Evolutionary conservation across 2,888 invertebrate species (phyloP).

Genomic region (Buathra laborator): DNA sequence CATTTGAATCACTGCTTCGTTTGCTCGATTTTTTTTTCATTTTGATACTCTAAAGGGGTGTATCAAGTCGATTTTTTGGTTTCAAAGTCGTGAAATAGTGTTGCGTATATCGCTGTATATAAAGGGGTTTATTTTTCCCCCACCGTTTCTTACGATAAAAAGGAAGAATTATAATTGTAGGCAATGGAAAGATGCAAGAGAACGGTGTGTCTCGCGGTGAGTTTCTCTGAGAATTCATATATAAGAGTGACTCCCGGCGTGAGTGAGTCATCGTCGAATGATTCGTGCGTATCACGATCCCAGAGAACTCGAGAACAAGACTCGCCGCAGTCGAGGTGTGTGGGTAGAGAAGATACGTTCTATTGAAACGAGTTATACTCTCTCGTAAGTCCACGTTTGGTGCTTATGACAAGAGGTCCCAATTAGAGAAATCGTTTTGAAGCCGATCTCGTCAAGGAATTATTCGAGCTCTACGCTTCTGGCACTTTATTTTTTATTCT

Average conservation of each 20-base stretch:
- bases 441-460: conserved; percentile 34
- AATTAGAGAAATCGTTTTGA: conserved; percentile 60
- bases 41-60: no score
- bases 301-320: neutral
- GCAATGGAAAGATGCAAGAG: neutral
- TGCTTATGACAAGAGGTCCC: conserved; percentile 66
- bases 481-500: neutral
- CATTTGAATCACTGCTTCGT: no score
- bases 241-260: neutral
- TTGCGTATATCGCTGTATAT: no score
- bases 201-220: neutral
- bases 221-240: conserved; percentile 8
- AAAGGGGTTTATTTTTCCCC: no score
- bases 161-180: no score
- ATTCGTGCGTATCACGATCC: conserved; percentile 13
- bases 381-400: conserved; percentile 36
- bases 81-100: no score
- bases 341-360: conserved; percentile 31
- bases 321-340: conserved; percentile 17
- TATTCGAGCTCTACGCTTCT: neutral
- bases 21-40: no score
- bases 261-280: conserved; percentile 61
- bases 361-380: conserved; percentile 39
- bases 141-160: no score
- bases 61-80: no score